Evolutionary conservation across 2,113 vertebrate species (phyloP), one percentile per base, ranked within the genome.

Genomic region (Leptocoma aspasia): DNA sequence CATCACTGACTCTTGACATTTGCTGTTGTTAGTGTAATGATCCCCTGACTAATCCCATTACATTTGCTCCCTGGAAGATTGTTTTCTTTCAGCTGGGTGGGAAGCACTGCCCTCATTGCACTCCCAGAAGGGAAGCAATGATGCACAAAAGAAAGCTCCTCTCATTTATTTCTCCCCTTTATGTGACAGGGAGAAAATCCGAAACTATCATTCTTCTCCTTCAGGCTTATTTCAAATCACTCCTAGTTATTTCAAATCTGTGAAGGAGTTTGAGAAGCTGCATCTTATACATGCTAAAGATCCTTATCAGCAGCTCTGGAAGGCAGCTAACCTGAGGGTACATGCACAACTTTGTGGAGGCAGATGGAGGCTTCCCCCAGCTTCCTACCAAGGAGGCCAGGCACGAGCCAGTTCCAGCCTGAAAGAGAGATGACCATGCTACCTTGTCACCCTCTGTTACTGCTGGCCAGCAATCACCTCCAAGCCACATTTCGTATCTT

Each of bases 21-120:
- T 93, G 45, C 82, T 81, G 19, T 72, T 82, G 69, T 91, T 91
- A 93, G 41, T 15, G 41, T 94, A 95, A 94, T 82, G 82, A 95
- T 64, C 37, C 61, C 49, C 44, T 9, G 8, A 91, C 70, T 94
- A 88, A 93, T 88, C 64, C 89, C 76, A 94, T 89, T 88, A 83
- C 7, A 3, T 50, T 93, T 80, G 37, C 54, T 73, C n/a, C 42
- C 50, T 90, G 54, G 59, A 90, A 96, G 57, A 82, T 11, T 61
- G 49, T 80, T 90, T 88, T 49, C 24, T 53, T 92, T 93, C 82
- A 85, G 37, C 79, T 76, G 82, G 59, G 45, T 88, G 75, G 82
- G 71, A 88, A 94, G 71, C 57, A 53, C 52, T 75, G 52, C 50
- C 53, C 90, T 81, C 71, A 60, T 18, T 86, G 86, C 39, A 56